Conservation (phyloP, 2,888 invertebrate species). For the Scaptodrosophila latifasciaeformis region DNA sequence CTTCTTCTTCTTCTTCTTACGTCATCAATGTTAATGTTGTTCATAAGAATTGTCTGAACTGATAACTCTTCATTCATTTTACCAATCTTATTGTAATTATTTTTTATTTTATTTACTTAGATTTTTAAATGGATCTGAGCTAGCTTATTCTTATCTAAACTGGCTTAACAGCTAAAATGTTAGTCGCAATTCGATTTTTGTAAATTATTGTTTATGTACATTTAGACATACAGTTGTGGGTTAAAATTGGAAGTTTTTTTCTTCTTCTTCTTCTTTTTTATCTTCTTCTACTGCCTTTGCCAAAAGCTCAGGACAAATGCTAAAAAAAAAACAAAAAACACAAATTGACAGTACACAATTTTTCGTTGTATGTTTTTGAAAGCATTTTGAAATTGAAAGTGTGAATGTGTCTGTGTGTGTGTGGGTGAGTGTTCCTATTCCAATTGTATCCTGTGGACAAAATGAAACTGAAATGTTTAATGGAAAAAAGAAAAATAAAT, state of each 20-base stretch:
- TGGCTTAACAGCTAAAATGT: too few species aligned
- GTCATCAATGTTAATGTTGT: neutral
- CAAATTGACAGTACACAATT: too few species aligned
- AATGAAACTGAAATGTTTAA: neutral
- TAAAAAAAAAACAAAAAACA: too few species aligned
- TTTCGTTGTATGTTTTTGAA: neutral
- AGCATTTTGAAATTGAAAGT: slow-evolving; percentile 5
- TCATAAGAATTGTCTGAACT: neutral
- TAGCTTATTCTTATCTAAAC: neutral
- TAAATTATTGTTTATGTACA: slow-evolving; percentile 70
- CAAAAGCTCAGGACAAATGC: slow-evolving; percentile 4
- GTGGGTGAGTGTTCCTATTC: neutral
- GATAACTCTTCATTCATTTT: too few species aligned
- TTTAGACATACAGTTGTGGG: slow-evolving; percentile 56
- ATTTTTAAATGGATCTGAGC: neutral
- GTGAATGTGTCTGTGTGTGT: neutral
- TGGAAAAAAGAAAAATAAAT: slow-evolving; percentile 6
- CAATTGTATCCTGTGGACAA: neutral
- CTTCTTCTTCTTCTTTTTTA: slow-evolving; percentile 1
- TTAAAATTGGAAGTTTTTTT: slow-evolving; percentile 18
- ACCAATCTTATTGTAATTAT: too few species aligned
- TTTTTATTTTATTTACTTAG: too few species aligned
- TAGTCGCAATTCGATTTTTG: slow-evolving; percentile 48
- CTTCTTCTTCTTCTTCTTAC: too few species aligned
- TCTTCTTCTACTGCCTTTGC: neutral